phyloP scores from a whole-genome alignment of 2,888 invertebrate genomes.

The Dysmachus trigonus region DNA sequence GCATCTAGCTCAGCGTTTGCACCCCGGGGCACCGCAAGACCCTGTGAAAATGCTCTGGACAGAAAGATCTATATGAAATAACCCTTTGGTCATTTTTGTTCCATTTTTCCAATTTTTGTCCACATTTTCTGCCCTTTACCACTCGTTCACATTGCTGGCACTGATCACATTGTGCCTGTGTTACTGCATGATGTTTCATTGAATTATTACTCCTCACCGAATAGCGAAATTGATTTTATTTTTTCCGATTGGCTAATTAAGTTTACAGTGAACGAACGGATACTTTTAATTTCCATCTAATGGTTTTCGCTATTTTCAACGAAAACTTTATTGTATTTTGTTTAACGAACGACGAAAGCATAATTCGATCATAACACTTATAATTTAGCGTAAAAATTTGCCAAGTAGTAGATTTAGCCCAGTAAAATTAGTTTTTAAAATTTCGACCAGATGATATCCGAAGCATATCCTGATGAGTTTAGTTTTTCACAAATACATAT shows the following conservation, averaged over 20 bases:
- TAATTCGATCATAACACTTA: neutral
- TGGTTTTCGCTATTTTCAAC: neutral
- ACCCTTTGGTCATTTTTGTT: neutral
- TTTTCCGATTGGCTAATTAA: neutral
- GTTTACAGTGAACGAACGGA: neutral
- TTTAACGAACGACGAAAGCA: neutral
- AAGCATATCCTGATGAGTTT: too few relatives aligned
- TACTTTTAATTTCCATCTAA: neutral
- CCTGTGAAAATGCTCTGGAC: neutral
- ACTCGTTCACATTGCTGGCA: neutral
- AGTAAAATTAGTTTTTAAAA: too few relatives aligned
- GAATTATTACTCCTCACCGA: neutral
- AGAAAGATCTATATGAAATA: neutral
- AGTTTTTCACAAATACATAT: too few relatives aligned
- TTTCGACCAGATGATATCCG: too few relatives aligned
- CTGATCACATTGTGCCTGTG: neutral
- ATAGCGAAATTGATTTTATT: neutral
- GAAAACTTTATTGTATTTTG: neutral
- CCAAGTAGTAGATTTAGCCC: neutral
- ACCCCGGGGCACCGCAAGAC: neutral
- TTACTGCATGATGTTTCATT: neutral
- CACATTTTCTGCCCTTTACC: neutral
- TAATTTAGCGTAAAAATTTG: neutral
- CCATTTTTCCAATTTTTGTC: neutral
- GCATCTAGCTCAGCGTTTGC: neutral